Evolutionary conservation across 2,797 vertebrate genomes (phyloP), one percentile per base, ranked within the genome.

Genomic region (Gymnothorax reevesii): DNA sequence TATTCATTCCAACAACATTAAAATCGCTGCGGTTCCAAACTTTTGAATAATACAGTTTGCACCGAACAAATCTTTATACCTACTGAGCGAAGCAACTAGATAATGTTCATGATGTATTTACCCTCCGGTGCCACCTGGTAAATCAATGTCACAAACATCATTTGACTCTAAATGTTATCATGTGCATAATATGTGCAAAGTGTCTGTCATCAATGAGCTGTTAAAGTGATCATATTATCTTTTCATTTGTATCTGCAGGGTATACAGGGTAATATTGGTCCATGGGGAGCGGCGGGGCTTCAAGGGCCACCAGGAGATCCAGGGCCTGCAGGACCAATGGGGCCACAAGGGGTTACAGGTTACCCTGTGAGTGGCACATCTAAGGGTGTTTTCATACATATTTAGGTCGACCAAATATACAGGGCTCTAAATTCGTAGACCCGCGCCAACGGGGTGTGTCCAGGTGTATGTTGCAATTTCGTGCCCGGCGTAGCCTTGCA

Each of bases 261-360:
- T 83, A 85, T 94, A 22, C 93, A 93, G 69, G 96, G 96, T 17
- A 95, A 94, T 88, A 94, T 94, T 84, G 96, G 96, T 75, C 88
- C 90, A 0, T 96, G 95, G 94, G 96, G 96, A 13, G 92, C 90
- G 27, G 69, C 83, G 10, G 96, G 96, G 2, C 2, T 88, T 33
- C 90, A 86, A 77, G 96, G 96, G 2, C 87, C 55, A 84, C 62
- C 88, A 90, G 96, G 96, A 87, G 87, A 90, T 73, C 83, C 83
- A 86, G 96, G 96, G 0, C 90, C 89, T 3, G 84, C 9, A 84
- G 95, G 96, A 82, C 88, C 71, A 64, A 27, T 82, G 82, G 96
- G 96, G 6, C 92, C 91, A 10, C 33, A 0, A 33, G 96, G 96
- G 80, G 89, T 94, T 20, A 22, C 89, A 85, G 96, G 96, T 84